These are phyloP conservation scores for Tridacna gigas DNA, from an alignment of 2,888 invertebrate species.

Conservation along the genomic window DNA sequence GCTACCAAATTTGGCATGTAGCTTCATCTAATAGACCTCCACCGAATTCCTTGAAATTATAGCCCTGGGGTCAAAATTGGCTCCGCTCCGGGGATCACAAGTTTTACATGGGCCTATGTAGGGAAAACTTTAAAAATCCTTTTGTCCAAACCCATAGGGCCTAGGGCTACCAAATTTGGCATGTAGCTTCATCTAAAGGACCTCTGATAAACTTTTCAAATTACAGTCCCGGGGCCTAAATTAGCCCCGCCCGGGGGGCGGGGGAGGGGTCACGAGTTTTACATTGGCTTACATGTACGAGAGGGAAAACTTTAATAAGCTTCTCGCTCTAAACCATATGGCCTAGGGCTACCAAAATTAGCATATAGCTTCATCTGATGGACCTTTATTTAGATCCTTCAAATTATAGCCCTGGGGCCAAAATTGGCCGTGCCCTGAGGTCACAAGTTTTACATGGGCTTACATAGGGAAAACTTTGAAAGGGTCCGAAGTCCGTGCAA, in stretches of 20 bases:
- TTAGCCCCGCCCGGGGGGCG: neutral
- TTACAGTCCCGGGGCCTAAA: neutral
- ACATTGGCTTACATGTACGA: neutral
- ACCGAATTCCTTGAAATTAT: too few species aligned
- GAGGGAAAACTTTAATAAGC: neutral
- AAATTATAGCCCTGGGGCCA: neutral
- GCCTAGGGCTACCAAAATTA: neutral
- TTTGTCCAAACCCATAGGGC: neutral
- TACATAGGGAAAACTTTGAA: neutral
- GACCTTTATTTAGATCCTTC: neutral
- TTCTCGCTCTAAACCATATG: neutral
- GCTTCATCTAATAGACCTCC: neutral
- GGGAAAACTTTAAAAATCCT: neutral
- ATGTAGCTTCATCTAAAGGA: neutral
- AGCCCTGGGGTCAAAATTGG: neutral
- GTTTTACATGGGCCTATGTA: neutral
- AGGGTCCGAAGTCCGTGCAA: too few species aligned
- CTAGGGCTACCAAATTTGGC: neutral
- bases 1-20: neutral
- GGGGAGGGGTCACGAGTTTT: neutral
- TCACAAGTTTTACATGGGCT: neutral
- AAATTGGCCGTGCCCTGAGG: neutral
- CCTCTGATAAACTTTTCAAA: neutral
- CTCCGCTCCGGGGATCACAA: neutral
- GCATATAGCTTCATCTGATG: neutral